These are phyloP conservation scores for Alentia gelatinosa DNA, from an alignment of 2,888 invertebrate species.

Conservation along the genomic window DNA sequence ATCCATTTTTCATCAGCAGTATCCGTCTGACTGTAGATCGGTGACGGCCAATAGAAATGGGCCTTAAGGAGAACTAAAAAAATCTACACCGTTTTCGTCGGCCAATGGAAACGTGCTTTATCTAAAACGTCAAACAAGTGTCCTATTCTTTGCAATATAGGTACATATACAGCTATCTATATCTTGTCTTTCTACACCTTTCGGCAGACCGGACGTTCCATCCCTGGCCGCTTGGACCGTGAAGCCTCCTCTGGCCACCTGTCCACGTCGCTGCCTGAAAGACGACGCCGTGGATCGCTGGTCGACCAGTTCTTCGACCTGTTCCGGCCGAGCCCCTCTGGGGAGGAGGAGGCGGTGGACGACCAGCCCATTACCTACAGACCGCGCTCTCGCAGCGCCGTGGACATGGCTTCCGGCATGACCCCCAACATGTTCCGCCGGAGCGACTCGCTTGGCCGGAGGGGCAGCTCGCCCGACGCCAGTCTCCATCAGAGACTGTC, in stretches of 20 bases:
- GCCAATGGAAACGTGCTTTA: no score
- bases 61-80: no score
- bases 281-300: not conserved
- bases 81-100: no score
- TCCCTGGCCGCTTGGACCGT: not conserved
- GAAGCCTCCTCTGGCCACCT: not conserved
- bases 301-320: not conserved
- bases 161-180: no score
- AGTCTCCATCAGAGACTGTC: not conserved
- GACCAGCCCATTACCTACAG: not conserved
- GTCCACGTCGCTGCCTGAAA: not conserved
- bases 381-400: not conserved
- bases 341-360: not conserved
- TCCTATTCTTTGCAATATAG: no score
- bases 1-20: no score
- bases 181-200: no score
- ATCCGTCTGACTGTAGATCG: no score
- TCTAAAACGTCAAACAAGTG: no score
- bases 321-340: not conserved
- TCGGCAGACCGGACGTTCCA: not conserved
- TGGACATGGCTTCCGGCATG: constrained; percentile 18
- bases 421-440: not conserved
- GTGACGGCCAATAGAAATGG: no score
- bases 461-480: not conserved
- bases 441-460: not conserved